Base-by-base conservation (phyloP, 2,797 vertebrate genomes). In the Protosalanx chinensis region DNA sequence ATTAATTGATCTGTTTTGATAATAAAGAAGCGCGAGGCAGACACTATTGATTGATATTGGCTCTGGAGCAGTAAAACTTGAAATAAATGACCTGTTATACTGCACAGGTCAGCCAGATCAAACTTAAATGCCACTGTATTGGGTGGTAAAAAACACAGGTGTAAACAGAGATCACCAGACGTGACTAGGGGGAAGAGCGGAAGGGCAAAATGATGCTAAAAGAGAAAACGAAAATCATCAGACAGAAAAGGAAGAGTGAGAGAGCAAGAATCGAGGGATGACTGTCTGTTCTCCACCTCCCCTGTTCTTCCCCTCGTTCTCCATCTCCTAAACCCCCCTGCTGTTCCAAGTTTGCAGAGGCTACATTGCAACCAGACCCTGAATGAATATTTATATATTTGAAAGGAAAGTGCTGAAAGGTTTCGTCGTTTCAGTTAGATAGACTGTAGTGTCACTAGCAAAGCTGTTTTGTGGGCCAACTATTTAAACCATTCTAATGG, bases 1-100 rank as follows among this genome's bases (percentile, higher is more conserved):
- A 59, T 76, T 84, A 79, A 87, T 82, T 75, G 78, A 85, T 83
- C 74, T 53, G 60, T 67, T 56, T n/a, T 10, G 72, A 66, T 35
- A 32, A 35, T 23, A 66, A 46, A 35, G 67, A 12, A 30, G 76
- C 79, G 49, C 29, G 68, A 77, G 71, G 49, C 33, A 53, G 23
- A 63, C 49, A 3, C 46, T n/a, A 77, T 82, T 16, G 83, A 85
- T 80, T 82, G 27, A 12, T 60, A 80, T 80, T 72, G 70, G 51
- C 73, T 56, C n/a, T 5, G 67, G 64, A 64, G 61, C 78, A 60
- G 75, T 29, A 33, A 78, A 78, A 74, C 62, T 66, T 66, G 37
- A 73, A 75, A 72, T 74, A 78, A 72, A 67, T 53, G 64, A 53
- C 41, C 20, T 51, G 27, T 16, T 46, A 67, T 51, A 15, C 64